Evolutionary conservation across 2,113 vertebrate genomes (phyloP).

Genomic region (Charina bottae): DNA sequence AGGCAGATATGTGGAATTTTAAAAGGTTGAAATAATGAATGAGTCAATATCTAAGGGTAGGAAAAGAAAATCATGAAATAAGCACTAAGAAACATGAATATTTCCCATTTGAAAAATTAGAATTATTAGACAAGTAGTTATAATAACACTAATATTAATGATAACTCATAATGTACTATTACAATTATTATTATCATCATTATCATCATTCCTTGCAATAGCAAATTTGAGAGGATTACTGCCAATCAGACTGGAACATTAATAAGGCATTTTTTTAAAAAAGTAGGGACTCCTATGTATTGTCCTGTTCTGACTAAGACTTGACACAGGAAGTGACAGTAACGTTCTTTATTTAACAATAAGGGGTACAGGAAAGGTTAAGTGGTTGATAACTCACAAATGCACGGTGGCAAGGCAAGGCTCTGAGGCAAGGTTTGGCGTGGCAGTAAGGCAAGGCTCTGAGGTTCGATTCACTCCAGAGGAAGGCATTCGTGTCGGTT

Average conservation of each 20-base stretch:
- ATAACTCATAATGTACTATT: background rate
- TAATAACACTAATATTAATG: background rate
- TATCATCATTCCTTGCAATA: background rate
- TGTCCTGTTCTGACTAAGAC: too few species aligned
- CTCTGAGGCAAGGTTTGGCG: too few species aligned
- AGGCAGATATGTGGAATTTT: conserved; percentile 13
- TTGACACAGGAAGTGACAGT: too few species aligned
- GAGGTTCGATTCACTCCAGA: too few species aligned
- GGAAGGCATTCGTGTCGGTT: too few species aligned
- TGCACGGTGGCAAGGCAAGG: too few species aligned
- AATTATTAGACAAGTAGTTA: background rate
- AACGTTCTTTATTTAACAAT: too few species aligned
- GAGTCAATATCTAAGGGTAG: conserved; percentile 35
- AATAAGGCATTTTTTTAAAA: background rate
- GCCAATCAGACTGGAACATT: background rate
- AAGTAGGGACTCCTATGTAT: background rate
- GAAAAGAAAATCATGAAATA: conserved; percentile 2
- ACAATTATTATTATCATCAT: background rate
- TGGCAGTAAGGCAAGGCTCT: too few species aligned
- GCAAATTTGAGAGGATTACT: background rate
- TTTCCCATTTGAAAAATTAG: background rate
- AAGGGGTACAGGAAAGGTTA: too few species aligned
- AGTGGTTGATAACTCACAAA: too few species aligned
- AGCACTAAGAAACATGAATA: background rate
- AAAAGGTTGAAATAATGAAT: conserved; percentile 12